Base-by-base conservation (phyloP, 2,113 vertebrate species). In the Cyanoramphus novaezelandiae region DNA sequence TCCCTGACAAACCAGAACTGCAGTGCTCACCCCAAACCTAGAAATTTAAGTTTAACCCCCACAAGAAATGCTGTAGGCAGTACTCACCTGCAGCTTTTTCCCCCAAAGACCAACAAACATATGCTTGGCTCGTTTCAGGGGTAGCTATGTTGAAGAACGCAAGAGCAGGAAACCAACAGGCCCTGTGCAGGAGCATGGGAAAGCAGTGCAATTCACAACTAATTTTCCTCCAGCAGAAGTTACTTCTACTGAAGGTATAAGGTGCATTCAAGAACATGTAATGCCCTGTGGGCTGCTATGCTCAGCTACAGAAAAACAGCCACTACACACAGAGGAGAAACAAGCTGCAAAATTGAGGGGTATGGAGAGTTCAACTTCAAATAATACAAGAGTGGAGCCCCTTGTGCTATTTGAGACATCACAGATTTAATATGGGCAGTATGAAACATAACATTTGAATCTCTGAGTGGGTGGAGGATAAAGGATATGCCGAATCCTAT, bases 401-500 rank as follows among this genome's bases (percentile, higher is more conserved):
- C 68, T 49, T 74, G 17, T 41, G 69, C 75, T 78, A 65, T 78
- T 70, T 75, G 50, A 90, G 79, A 63, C 24, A 39, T 28, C 14
- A 63, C 0, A 55, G 43, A 75, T 68, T 81, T 39, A 59, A 59
- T 41, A 70, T 3, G 24, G 69, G n/a, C 50, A 90, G 68, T 49
- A 47, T 63, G 21, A 76, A 94, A 76, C 11, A 62, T 60, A 82
- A 37, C 24, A 44, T 0, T 49, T 15, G 41, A 49, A 89, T 35
- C 16, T 16, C 85, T 74, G n/a, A 84, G 12, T 37, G 13, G 82
- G 55, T 88, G 35, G 55, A 81, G 50, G 68, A 92, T 44, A 68
- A 64, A 88, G n/a, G 39, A 78, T 75, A 77, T 74, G 21, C 44
- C 55, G 88, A 92, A 95, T 79, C 13, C 81, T 41, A 55, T 64